phyloP scores from a whole-genome alignment of 2,888 invertebrate genomes.

The Strigamia crassipes region DNA sequence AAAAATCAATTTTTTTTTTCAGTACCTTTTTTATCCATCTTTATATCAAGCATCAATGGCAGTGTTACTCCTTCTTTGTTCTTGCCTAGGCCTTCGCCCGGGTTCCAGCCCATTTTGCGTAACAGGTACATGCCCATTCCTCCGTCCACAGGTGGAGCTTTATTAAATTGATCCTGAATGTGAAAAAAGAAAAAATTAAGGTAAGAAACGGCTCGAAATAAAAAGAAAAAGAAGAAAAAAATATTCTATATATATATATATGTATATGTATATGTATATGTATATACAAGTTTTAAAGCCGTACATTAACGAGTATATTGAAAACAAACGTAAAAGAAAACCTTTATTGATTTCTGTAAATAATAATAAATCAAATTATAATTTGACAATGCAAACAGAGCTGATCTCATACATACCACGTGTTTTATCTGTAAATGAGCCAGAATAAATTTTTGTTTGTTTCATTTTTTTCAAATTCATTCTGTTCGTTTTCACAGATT shows the following conservation, averaged over 20 bases:
- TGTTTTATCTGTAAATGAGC: slow-evolving; percentile 13
- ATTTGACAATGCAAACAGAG: slow-evolving; percentile 8
- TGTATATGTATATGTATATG: too few relatives aligned
- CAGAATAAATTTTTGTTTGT: neutral
- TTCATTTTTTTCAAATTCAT: neutral
- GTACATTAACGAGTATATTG: neutral
- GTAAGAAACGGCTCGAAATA: neutral
- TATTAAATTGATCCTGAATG: slow-evolving; percentile 82
- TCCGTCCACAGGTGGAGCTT: slow-evolving; percentile 86
- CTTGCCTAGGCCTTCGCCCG: slow-evolving; percentile 89
- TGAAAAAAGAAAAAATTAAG: slow-evolving; percentile 43
- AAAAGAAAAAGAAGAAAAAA: neutral
- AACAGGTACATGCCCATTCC: slow-evolving; percentile 97
- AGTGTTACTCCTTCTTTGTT: slow-evolving; percentile 88
- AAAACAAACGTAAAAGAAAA: neutral
- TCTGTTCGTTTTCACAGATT: slow-evolving; percentile 25
- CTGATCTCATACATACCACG: slow-evolving; percentile 35
- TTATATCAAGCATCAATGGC: slow-evolving; percentile 91
- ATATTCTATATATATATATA: too few relatives aligned
- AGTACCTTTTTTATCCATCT: slow-evolving; percentile 87
- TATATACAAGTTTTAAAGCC: neutral
- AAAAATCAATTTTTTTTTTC: neutral
- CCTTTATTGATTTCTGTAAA: slow-evolving; percentile 34
- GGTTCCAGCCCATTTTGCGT: slow-evolving; percentile 95
- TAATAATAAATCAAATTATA: slow-evolving; percentile 1